A percentile compares a stretch with the other conserved stretches of the same genome.
Conservation (phyloP, 2,888 invertebrate species). For the Pachymerium ferrugineum region DNA sequence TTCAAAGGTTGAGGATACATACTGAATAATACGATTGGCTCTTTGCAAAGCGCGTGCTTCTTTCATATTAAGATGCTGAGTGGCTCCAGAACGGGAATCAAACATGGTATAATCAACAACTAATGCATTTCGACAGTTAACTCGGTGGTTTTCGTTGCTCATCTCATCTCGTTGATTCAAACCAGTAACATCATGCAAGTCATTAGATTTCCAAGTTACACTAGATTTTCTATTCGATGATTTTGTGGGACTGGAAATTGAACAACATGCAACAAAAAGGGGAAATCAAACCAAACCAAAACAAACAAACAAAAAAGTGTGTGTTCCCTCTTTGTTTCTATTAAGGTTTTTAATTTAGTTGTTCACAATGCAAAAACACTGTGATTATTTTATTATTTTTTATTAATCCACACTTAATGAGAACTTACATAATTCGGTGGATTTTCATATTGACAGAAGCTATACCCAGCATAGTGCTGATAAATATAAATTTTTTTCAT, state of each 20-base stretch:
- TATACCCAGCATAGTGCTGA: conserved; percentile 30
- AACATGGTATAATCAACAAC: conserved; percentile 8
- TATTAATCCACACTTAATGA: not conserved
- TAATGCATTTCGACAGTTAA: not conserved
- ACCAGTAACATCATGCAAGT: not conserved
- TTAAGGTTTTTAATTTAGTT: too few species aligned
- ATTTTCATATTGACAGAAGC: conserved; percentile 30
- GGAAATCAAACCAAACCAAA: not conserved
- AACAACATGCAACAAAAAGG: not conserved
- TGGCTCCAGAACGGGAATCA: not conserved
- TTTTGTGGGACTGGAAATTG: conserved; percentile 25
- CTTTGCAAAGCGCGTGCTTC: conserved; percentile 44
- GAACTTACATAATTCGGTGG: conserved; percentile 33
- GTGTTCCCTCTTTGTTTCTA: too few species aligned
- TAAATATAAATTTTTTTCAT: not conserved
- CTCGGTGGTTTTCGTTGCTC: not conserved
- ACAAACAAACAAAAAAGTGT: too few species aligned
- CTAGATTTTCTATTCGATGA: not conserved
- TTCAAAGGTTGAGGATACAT: conserved; percentile 7
- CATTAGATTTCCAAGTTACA: not conserved
- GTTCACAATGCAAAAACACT: too few species aligned
- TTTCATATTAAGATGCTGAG: conserved; percentile 34
- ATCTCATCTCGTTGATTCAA: not conserved
- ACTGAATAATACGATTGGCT: conserved; percentile 41
- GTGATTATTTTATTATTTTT: not conserved